Evolutionary conservation across 2,113 vertebrate species (phyloP).

Genomic region (Megaleporinus macrocephalus): DNA sequence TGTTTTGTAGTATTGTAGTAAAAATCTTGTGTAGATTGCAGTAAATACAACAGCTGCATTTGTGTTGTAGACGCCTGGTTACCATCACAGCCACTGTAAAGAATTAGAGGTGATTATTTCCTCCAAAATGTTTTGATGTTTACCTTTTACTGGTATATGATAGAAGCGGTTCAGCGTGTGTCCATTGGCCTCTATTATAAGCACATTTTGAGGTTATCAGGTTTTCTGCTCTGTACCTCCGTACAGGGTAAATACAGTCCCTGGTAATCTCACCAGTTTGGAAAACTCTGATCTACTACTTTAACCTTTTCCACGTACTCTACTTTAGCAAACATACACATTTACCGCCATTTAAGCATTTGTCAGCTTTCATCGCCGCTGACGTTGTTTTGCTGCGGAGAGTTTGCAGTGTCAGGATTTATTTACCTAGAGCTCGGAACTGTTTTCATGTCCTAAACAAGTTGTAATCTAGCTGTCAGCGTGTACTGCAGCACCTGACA

Average conservation of each 20-base stretch:
- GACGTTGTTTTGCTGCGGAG: not conserved
- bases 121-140: too few species aligned
- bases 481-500: not conserved
- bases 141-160: too few species aligned
- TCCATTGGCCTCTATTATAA: not conserved
- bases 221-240: not conserved
- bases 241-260: not conserved
- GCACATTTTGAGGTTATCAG: not conserved
- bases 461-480: conserved; percentile 1
- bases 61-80: too few species aligned
- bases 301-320: not conserved
- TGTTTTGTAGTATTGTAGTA: too few species aligned
- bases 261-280: not conserved
- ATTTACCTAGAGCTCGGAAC: not conserved
- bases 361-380: not conserved
- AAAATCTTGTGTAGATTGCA: too few species aligned
- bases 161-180: not conserved
- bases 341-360: not conserved
- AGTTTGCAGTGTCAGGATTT: not conserved
- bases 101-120: too few species aligned
- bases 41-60: too few species aligned
- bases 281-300: not conserved
- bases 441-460: conserved; percentile 6
- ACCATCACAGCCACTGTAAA: too few species aligned
- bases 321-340: not conserved